Conservation (phyloP, 2,797 vertebrate species). For the Cynodonichthys magdalenae region DNA sequence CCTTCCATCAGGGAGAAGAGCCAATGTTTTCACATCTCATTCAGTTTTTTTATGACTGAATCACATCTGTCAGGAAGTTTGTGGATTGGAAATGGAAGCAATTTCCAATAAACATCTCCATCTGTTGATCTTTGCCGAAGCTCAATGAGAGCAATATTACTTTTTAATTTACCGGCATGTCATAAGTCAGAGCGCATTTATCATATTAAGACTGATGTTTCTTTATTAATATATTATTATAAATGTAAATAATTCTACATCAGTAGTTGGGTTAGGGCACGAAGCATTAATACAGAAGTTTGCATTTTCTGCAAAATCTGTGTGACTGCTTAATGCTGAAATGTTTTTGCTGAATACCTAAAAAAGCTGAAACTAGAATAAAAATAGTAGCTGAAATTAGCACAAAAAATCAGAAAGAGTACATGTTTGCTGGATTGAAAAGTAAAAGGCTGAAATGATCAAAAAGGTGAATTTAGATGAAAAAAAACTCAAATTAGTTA, state of each 20-base stretch:
- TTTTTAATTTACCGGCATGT: constrained; percentile 30
- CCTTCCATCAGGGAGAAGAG: constrained; percentile 29
- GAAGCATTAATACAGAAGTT: too few species aligned
- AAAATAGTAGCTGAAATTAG: too few species aligned
- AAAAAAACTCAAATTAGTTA: too few species aligned
- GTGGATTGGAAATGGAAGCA: constrained; percentile 45
- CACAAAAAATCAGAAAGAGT: too few species aligned
- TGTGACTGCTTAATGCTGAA: too few species aligned
- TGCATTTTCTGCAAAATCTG: too few species aligned
- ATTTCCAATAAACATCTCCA: constrained; percentile 50
- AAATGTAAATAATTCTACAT: not conserved
- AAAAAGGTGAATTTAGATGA: too few species aligned
- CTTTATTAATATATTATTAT: constrained; percentile 25
- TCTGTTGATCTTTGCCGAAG: constrained; percentile 32
- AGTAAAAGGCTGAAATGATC: too few species aligned
- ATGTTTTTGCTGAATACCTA: too few species aligned
- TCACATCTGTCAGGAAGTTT: constrained; percentile 53
- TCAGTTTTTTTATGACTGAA: constrained; percentile 47
- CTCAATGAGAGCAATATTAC: constrained; percentile 13
- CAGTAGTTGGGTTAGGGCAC: too few species aligned
- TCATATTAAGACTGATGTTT: constrained; percentile 32
- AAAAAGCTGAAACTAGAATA: too few species aligned
- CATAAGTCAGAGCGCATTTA: constrained; percentile 32
- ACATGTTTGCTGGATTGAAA: too few species aligned
- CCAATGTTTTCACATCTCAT: constrained; percentile 38